Evolutionary conservation across 2,797 vertebrate species (phyloP).

Genomic region (Scyliorhinus canicula): DNA sequence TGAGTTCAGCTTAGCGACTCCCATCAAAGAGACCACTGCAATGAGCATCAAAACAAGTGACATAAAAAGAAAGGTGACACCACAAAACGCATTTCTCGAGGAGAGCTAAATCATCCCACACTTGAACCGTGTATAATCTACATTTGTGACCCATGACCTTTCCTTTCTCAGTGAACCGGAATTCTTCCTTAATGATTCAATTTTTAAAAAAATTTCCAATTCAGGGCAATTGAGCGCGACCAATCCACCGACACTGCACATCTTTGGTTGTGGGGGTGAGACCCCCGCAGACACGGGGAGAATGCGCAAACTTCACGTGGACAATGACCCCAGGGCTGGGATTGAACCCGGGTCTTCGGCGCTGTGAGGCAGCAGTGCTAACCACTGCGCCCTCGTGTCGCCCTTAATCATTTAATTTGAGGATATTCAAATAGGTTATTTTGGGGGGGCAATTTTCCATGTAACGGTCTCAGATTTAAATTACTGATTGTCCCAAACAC

Average conservation of each 20-base stretch:
- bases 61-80: background rate
- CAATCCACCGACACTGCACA: too few relatives aligned
- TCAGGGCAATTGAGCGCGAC: too few relatives aligned
- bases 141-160: background rate
- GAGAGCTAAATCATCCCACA: background rate
- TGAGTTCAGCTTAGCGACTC: background rate
- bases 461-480: background rate
- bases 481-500: background rate
- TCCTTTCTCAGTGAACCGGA: background rate
- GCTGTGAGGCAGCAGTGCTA: too few relatives aligned
- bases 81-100: background rate
- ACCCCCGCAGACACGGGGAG: too few relatives aligned
- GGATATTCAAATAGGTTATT: background rate
- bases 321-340: too few relatives aligned
- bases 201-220: too few relatives aligned
- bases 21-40: background rate
- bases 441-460: background rate
- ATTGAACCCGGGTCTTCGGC: too few relatives aligned
- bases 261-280: too few relatives aligned
- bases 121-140: background rate
- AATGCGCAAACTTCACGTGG: too few relatives aligned
- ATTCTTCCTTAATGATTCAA: too few relatives aligned
- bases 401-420: background rate
- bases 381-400: too few relatives aligned
- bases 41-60: background rate